Base-by-base conservation (phyloP, 2,113 vertebrate genomes). In the Pleuronectes platessa region DNA sequence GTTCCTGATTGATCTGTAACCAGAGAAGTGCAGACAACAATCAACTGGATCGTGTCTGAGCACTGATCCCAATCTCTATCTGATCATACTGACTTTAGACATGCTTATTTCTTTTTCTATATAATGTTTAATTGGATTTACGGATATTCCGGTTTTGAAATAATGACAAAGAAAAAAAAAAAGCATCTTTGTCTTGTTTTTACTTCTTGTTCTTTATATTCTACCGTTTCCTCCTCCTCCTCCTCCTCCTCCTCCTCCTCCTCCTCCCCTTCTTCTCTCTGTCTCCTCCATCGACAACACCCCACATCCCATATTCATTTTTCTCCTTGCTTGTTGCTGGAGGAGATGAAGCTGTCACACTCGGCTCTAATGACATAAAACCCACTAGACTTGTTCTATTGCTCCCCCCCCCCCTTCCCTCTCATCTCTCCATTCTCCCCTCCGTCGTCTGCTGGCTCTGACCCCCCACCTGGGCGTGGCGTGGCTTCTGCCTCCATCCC, bases 401-500 rank as follows among this genome's bases (percentile, higher is more conserved):
- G 61, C 40, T 37, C 31, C 56, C 53, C 6, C 31, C 31, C 35
- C 3, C 54, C 68, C 40, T n/a, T n/a, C 8, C 5, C 8, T 5
- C 35, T 58, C 51, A 37, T 73, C 61, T 64, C 53, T 65, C 55
- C 54, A 6, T 37, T 31, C 60, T 20, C 64, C 7, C 45, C 51
- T 45, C 26, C 49, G 17, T 11, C 47, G 51, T 78, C 61, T 59
- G 53, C 15, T 18, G 49, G 65, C 64, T 51, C 26, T 59, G 78
- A 77, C 81, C 86, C 66, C 18, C 74, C 71, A 24, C 68, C 53
- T 62, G 85, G 86, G 81, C 11, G 82, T 79, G 88, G 79, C 73
- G 3, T 18, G 15, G 47, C 68, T 45, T 47, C 80, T 27, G 68
- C 47, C 72, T 78, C 53, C 51, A 55, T 75, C 59, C 40, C 10